phyloP scores from a whole-genome alignment of 2,888 invertebrate genomes.

The Lochmaea crataegi region DNA sequence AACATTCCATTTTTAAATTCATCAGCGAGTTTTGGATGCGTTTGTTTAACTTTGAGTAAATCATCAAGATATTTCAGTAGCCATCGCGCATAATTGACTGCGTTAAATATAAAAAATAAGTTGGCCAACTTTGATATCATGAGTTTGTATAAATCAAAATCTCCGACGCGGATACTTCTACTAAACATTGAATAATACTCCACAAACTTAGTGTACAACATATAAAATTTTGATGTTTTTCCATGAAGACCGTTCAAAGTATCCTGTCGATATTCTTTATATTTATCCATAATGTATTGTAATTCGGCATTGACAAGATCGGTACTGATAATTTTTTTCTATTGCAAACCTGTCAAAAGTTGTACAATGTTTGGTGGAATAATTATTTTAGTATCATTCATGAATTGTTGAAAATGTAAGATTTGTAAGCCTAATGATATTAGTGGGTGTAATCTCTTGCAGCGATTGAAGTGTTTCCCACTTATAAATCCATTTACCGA shows the following conservation, averaged over 20 bases:
- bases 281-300: neutral
- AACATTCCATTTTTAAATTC: too few species aligned
- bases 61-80: too few species aligned
- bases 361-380: conserved; percentile 21
- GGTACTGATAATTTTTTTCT: neutral
- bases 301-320: too few species aligned
- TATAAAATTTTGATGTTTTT: conserved; percentile 35
- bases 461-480: conserved; percentile 50
- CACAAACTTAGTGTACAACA: conserved; percentile 33
- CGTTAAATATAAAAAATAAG: conserved; percentile 27
- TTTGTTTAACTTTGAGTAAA: too few species aligned
- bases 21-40: too few species aligned
- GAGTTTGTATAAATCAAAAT: conserved; percentile 33
- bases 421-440: conserved; percentile 23
- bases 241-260: neutral
- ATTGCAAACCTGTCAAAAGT: conserved; percentile 1
- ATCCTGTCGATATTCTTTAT: neutral
- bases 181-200: conserved; percentile 37
- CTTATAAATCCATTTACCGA: too few species aligned
- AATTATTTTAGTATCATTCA: neutral
- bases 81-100: too few species aligned
- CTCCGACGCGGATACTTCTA: conserved; percentile 22
- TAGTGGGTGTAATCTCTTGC: too few species aligned
- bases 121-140: conserved; percentile 31
- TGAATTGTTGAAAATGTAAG: conserved; percentile 29